Base-by-base conservation (phyloP, 2,797 vertebrate genomes). In the Chaetodon trifasciatus region DNA sequence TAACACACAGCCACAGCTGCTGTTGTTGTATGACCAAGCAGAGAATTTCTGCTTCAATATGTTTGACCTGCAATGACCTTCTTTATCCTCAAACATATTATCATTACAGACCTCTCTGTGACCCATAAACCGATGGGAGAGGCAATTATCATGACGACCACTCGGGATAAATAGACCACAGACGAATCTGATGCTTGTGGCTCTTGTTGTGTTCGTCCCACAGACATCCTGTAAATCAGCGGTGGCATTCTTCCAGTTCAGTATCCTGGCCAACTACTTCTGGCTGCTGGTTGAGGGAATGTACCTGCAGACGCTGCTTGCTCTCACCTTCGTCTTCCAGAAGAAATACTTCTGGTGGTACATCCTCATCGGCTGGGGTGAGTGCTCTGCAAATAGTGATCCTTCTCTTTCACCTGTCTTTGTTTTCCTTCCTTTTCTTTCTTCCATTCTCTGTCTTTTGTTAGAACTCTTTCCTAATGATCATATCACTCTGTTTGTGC, bases 301-400 rank as follows among this genome's bases (percentile, higher is more conserved):
- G 96, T 97, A 97, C 94, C 95, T 97, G 86, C 96, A 97, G 93
- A 97, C 95, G 1, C 93, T 97, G 74, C 95, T 97, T 2, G 96
- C 96, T 0, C 93, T 97, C 85, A 95, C 96, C 81, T 97, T 97
- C 58, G 96, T 96, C 81, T 97, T 96, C 0, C 96, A 97, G 88
- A 96, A 91, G 88, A 96, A 96, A 78, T 97, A 96, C 92, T 96
- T 97, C 94, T 97, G 96, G 95, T 96, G 96, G 96, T 97, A 97
- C 91, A 93, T 96, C 61, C 88, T 97, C 70, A 92, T 96, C 1
- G 97, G 97, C 84, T 97, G 97, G 97, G 97, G 97, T 97, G 76
- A 88, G 91, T 76, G n/a, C 1, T 19, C 19, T 35, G 3, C 21
- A 70, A n/a, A 23, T 35, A 15, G 15, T 1, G 2, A 65, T 55